These are phyloP conservation scores for Apodemia mormo DNA, from an alignment of 2,888 invertebrate genomes.

Conservation along the genomic window DNA sequence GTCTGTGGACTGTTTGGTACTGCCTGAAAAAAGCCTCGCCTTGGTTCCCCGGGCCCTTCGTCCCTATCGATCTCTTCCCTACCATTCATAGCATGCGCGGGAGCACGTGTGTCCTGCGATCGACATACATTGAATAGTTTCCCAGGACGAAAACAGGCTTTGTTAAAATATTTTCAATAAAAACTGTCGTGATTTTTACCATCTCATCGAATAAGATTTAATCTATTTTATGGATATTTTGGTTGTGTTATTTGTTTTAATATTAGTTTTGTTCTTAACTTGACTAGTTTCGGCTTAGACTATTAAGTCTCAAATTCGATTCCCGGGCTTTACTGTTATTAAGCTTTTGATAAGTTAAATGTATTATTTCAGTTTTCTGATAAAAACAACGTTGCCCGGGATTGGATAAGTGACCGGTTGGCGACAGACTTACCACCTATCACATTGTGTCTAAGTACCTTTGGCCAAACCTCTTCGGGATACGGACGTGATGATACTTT, in stretches of 20 bases:
- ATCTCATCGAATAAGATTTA: constrained; percentile 13
- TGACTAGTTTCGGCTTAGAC: too few relatives aligned
- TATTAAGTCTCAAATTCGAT: background rate
- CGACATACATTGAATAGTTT: constrained; percentile 69
- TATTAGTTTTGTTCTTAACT: background rate
- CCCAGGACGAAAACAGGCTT: constrained; percentile 48
- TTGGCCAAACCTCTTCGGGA: too few relatives aligned
- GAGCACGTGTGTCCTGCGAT: constrained; percentile 70
- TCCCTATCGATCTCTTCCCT: constrained; percentile 43
- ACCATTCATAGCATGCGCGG: constrained; percentile 45
- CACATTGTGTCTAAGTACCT: too few relatives aligned
- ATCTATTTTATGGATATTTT: background rate
- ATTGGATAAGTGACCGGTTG: too few relatives aligned
- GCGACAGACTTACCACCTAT: too few relatives aligned
- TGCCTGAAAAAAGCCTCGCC: constrained; percentile 77
- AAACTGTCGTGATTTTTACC: constrained; percentile 1
- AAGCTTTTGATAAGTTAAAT: too few relatives aligned
- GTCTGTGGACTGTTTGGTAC: constrained; percentile 59
- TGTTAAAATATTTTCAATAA: constrained; percentile 19
- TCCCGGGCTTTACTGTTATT: too few relatives aligned
- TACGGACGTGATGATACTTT: too few relatives aligned
- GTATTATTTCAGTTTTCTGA: too few relatives aligned
- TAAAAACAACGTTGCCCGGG: too few relatives aligned
- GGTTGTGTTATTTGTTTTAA: background rate
- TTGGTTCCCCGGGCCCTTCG: constrained; percentile 44